Evolutionary conservation across 92 coral and sea anemone genomes (phyloP).

Genomic region (Epizoanthus scotinus): DNA sequence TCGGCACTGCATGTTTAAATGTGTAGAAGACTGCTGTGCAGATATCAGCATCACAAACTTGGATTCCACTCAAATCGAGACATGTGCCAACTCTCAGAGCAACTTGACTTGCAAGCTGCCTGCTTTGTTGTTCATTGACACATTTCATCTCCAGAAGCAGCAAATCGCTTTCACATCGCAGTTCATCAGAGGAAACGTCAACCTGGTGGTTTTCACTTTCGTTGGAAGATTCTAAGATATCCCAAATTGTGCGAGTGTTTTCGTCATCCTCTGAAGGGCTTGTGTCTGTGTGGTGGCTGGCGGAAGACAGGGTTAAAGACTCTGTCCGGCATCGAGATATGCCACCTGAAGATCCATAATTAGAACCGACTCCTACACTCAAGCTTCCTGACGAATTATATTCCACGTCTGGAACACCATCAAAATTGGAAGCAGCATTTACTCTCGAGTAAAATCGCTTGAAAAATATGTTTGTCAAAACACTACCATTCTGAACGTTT

Average conservation of each 20-base stretch:
- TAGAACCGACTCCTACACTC: slow-evolving; percentile 3
- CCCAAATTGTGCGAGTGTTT: too few species aligned
- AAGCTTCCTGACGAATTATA: background rate
- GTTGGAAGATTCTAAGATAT: too few species aligned
- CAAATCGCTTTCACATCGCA: slow-evolving; percentile 5
- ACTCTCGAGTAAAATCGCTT: background rate
- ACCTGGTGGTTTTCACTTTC: background rate
- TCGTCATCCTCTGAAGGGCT: background rate
- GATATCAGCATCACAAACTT: slow-evolving; percentile 16
- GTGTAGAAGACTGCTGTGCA: slow-evolving; percentile 18
- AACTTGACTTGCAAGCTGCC: slow-evolving; percentile 19
- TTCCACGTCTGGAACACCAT: background rate
- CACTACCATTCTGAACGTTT: slow-evolving; percentile 10
- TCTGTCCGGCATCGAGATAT: too few species aligned
- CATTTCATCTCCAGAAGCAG: slow-evolving; percentile 32
- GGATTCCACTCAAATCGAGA: slow-evolving; percentile 36
- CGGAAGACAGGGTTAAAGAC: too few species aligned
- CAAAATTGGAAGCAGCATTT: background rate
- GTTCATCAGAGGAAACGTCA: background rate
- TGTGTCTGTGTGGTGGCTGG: background rate
- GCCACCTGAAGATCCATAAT: too few species aligned
- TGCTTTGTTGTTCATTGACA: slow-evolving; percentile 21
- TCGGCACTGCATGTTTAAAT: background rate
- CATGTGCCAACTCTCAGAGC: slow-evolving; percentile 4
- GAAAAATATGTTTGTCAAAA: background rate